Percentiles rank a stretch among this genome's conserved stretches.
These are phyloP conservation scores for Bolborhynchus lineola DNA, from an alignment of 2,113 vertebrate genomes.

Conservation along the genomic window DNA sequence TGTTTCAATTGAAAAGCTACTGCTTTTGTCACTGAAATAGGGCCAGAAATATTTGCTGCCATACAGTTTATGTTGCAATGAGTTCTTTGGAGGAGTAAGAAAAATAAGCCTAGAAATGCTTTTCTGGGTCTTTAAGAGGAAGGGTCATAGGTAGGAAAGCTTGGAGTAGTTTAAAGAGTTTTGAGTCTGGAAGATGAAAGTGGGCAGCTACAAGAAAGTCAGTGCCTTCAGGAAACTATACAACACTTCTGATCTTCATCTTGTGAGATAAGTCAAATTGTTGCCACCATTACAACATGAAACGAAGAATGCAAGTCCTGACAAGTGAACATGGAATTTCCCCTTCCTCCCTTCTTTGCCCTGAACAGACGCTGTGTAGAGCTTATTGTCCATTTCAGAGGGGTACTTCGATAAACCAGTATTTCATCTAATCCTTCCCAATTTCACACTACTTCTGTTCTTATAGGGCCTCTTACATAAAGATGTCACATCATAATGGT, in stretches of 20 bases:
- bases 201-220: background rate
- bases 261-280: background rate
- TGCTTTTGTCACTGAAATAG: background rate
- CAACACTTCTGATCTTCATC: background rate
- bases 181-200: background rate
- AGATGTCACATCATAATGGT: background rate
- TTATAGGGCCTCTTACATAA: background rate
- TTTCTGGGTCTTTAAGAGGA: background rate
- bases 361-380: background rate
- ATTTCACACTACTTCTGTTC: background rate
- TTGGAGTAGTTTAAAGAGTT: background rate
- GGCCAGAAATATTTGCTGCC: background rate
- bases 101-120: background rate
- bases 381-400: background rate
- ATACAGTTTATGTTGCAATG: background rate
- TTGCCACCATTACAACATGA: background rate
- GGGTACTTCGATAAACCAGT: background rate
- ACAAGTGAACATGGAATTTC: background rate
- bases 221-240: background rate
- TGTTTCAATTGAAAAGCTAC: background rate
- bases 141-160: background rate
- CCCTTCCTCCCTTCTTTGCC: background rate
- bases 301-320: background rate
- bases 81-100: background rate
- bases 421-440: background rate